Conservation (phyloP, 2,888 invertebrate species). For the Phortica magna region DNA sequence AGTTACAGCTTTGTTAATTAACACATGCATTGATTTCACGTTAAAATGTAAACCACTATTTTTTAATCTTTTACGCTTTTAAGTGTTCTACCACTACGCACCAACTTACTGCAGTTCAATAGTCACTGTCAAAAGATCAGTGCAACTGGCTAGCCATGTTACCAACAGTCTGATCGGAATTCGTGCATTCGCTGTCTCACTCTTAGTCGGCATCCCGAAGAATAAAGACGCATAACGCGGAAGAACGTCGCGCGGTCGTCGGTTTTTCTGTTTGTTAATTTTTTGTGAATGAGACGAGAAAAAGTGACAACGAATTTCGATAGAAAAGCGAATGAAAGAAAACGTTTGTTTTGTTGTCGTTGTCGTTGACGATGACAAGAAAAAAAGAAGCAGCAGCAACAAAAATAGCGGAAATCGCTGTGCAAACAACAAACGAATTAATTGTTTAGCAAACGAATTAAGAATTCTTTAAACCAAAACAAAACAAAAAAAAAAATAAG, state of each 20-base stretch:
- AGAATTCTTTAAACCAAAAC: conserved; percentile 1
- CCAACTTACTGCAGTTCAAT: too few species aligned
- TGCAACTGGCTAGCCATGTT: too few species aligned
- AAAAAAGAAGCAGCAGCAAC: conserved; percentile 49
- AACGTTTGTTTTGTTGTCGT: conserved; percentile 63
- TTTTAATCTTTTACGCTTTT: too few species aligned
- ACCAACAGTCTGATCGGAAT: too few species aligned
- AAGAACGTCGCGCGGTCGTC: neutral
- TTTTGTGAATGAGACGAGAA: conserved; percentile 35
- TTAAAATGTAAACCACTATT: too few species aligned
- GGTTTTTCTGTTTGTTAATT: conserved; percentile 16
- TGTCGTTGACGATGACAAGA: conserved; percentile 23
- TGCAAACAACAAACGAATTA: conserved; percentile 47
- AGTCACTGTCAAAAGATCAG: too few species aligned
- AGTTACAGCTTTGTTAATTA: too few species aligned
- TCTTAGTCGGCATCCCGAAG: too few species aligned
- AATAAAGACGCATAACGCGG: neutral
- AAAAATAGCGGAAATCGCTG: conserved; percentile 64
- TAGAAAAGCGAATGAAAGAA: conserved; percentile 61
- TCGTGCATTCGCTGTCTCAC: too few species aligned
- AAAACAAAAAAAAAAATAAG: neutral
- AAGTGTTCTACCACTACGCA: too few species aligned
- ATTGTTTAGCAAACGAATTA: conserved; percentile 33
- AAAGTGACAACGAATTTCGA: conserved; percentile 66
- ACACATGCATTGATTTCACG: too few species aligned